Base-by-base conservation (phyloP, 2,797 vertebrate genomes). In the Gallinago nigripennis region DNA sequence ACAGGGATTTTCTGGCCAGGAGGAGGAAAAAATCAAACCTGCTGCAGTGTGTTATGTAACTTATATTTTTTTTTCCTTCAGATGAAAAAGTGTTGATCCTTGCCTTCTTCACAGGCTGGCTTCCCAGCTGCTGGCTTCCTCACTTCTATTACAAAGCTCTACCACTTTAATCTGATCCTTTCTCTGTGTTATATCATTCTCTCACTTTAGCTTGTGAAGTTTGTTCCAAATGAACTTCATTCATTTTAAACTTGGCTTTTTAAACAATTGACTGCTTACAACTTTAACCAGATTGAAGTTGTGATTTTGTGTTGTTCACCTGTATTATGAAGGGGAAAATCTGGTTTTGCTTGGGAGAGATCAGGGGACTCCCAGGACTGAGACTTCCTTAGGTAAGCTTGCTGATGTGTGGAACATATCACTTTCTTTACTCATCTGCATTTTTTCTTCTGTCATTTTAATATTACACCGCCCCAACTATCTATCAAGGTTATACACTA, bases 131-230 rank as follows among this genome's bases (percentile, higher is more conserved):
- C 82, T 86, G 48, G 50, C 73, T 93, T 88, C 57, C 86, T 95
- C 53, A n/a, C 63, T 94, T 97, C 82, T 84, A 89, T 96, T 91
- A 88, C 66, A 85, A 96, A 95, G 76, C 65, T 90, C 64, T 90
- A 51, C 88, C 83, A 63, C 66, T 93, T 96, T 91, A 92, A 96
- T 96, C 90, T 83, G 87, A 94, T 96, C 56, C 69, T 94, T 96
- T 96, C 86, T 51, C 41, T 79, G 23, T 95, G 93, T 92, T 93
- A 65, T 85, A 96, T 82, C 81, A 89, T 86, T 76, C 46, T 93
- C 70, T 94, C 68, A 68, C 82, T 89, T 79, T 39, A 87, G 66
- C 57, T 73, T 63, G 10, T 80, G 86, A 92, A 94, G 91, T 96
- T 96, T 94, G 69, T 90, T 82, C 33, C 53, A 41, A 91, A 90